Base-by-base conservation (phyloP, 2,113 vertebrate species). In the Cichladusa arquata region DNA sequence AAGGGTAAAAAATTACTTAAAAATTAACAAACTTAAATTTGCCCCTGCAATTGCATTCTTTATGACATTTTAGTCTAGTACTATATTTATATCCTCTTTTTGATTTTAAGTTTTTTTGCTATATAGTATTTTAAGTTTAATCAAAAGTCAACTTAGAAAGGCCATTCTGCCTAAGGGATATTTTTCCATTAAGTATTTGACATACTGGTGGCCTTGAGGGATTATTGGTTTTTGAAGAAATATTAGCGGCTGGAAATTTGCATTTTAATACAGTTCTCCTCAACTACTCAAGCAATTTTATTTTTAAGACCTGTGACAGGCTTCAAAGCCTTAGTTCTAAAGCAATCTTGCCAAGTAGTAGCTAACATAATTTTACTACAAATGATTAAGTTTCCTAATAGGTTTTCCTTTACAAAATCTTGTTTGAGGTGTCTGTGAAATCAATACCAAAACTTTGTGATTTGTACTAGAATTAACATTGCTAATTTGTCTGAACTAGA, bases 211-310 rank as follows among this genome's bases (percentile, higher is more conserved):
- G 99, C 99, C 99, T 98, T 99, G 98, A 98, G 99, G 99, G 99
- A 99, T 99, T 99, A 99, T 99, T 99, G 99, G 98, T 98, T 99
- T 99, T 99, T 99, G 99, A 99, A 99, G 99, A 99, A 99, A 99
- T 99, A 99, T 99, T 99, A 99, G 98, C 99, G 99, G 98, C 98
- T 99, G 98, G 98, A 99, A 99, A 99, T 99, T 99, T 99, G 99
- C 99, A 99, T 99, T 99, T 99, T 99, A 99, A 99, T 99, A 98
- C 98, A 99, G 98, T 99, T 99, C 98, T 99, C 98, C 97, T 98
- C 98, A 98, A 98, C 98, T 98, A 98, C 98, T 99, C 98, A 99
- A 99, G 98, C 98, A 99, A 99, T 99, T 99, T 99, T 98, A 98
- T 98, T 99, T 98, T 98, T 98, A 98, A 98, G 98, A 98, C 98